Base-by-base conservation (phyloP, 2,797 vertebrate species). In the Acanthornis magna region DNA sequence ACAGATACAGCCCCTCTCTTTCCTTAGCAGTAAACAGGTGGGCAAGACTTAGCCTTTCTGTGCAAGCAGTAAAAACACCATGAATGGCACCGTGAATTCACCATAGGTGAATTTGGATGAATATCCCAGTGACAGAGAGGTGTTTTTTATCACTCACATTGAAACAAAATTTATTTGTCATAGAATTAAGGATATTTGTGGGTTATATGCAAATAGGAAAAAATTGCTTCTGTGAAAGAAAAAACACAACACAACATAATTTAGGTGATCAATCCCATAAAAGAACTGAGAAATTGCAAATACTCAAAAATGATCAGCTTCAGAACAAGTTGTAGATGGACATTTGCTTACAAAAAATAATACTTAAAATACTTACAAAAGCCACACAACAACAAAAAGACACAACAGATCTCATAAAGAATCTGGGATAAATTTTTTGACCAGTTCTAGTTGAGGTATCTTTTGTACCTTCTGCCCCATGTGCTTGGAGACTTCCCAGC, bases 401-500 rank as follows among this genome's bases (percentile, higher is more conserved):
- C 11, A 77, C 48, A 55, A 71, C 73, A 85, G 23, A 32, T 30
- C 53, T 80, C 15, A 5, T 58, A 91, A 85, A 86, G n/a, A 43
- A 89, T 75, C 85, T 74, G n/a, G 32, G 47, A 78, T 57, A 14
- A 86, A 66, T 60, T 74, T 74, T 92, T 75, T 62, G 63, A 92
- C 67, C 19, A 19, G 30, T 29, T 72, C 45, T 42, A 62, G 45
- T 85, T 71, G 51, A 86, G 66, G 67, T 40, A 72, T 58, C 13
- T 85, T 65, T 95, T 94, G 27, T 90, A 94, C 57, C 18, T 83
- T 92, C 88, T 93, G 74, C 45, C 75, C 30, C 71, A 73, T 4
- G 23, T 10, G 53, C 62, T 85, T 85, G 45, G 95, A 96, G 95
- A 92, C 67, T 78, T 92, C 93, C 78, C 93, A 92, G 95, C 79